phyloP scores from a whole-genome alignment of 1,140 invertebrate species.

The Acromyrmex charruanus region DNA sequence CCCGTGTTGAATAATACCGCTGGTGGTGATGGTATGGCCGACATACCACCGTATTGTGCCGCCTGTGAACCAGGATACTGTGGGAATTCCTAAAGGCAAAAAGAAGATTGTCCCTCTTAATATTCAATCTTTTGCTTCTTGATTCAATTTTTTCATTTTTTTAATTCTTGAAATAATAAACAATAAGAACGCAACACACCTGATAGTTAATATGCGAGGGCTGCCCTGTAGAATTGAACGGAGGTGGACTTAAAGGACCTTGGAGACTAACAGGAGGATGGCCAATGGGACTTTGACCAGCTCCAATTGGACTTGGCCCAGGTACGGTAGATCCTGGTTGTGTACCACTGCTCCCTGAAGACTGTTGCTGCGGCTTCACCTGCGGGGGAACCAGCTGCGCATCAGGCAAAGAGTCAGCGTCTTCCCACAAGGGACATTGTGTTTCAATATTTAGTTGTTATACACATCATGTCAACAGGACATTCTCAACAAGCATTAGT shows the following conservation, averaged over 20 bases:
- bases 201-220: conserved; percentile 88
- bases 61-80: conserved; percentile 86
- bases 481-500: conserved; percentile 37
- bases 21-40: conserved; percentile 94
- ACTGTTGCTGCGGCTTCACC: conserved; percentile 92
- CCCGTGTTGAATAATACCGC: conserved; percentile 92
- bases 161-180: conserved; percentile 19
- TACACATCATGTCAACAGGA: conserved; percentile 81
- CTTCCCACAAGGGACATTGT: conserved; percentile 87
- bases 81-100: conserved; percentile 81
- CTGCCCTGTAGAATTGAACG: conserved; percentile 86
- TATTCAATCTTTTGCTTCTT: background rate
- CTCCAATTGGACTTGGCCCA: conserved; percentile 85
- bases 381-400: conserved; percentile 88
- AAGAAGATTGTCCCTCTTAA: background rate
- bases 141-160: no score
- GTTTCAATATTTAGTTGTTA: conserved; percentile 79
- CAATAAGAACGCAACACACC: conserved; percentile 78
- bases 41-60: conserved; percentile 91
- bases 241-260: conserved; percentile 86
- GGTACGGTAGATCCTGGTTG: conserved; percentile 84
- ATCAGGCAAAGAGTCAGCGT: conserved; percentile 87
- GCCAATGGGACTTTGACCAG: conserved; percentile 87
- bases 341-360: conserved; percentile 85
- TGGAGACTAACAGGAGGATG: conserved; percentile 87